Evolutionary conservation across 2,797 vertebrate species (phyloP), one percentile per base, ranked within the genome.

Genomic region (Dromococcyx pavoninus): DNA sequence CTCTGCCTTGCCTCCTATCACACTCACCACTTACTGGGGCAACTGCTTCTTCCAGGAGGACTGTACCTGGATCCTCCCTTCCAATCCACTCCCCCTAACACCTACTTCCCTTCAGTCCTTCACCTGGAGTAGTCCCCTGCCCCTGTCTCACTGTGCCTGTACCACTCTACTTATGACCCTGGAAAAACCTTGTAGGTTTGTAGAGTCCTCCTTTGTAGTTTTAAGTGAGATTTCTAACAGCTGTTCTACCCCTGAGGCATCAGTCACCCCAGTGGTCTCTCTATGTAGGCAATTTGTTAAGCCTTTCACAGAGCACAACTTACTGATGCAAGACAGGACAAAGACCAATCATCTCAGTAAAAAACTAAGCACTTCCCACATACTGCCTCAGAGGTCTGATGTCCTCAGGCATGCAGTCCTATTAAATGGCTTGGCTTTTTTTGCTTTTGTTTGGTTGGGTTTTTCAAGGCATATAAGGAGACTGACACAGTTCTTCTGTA

Each of bases 51-150:
- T 65, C 18, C 33, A 51, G 19, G 10, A 60, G 13, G 56, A 35
- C 11, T 14, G 9, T 9, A 81, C 35, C 9, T 56, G 17, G 33
- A 22, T 30, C 13, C 10, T 67, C 30, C 53, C 53, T 60, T 46
- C 21, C 10, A 39, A 33, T 9, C 14, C 30, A 32, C n/a, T 57
- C 51, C 12, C 19, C n/a, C 9, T 66, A 28, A 16, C 5, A 58
- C 17, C 17, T n/a, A n/a, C n/a, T n/a, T 39, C 21, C 35, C 37
- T 78, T 33, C 37, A 58, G 35, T 30, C 5, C 35, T 50, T 60
- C 2, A 0, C 35, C 43, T 46, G 21, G 3, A 41, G 15, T 10
- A n/a, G 14, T 43, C 21, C 54, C 3, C 5, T 39, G 17, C 10
- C 35, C 28, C 13, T 15, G n/a, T 48, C 28, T 32, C 61, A 48